phyloP scores from a whole-genome alignment of 2,797 vertebrate species.

The Peromyscus nudipes region DNA sequence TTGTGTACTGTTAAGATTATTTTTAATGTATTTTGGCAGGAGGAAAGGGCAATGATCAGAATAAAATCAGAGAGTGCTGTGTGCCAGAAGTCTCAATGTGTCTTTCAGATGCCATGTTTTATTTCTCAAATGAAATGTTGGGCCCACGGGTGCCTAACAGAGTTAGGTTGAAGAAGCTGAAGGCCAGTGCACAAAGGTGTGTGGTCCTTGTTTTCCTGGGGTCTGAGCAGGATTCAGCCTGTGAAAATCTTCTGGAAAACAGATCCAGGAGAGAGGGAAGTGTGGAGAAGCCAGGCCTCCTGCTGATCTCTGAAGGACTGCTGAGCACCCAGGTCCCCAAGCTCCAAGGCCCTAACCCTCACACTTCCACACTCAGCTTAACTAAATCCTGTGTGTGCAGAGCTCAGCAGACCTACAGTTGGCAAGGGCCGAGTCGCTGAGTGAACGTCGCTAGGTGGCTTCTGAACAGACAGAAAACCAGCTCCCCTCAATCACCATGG shows the following conservation, averaged over 20 bases:
- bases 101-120: neutral
- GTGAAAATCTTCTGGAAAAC: neutral
- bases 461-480: neutral
- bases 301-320: neutral
- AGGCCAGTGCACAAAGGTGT: fast-evolving
- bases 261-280: neutral
- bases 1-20: neutral
- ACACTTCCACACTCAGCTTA: neutral
- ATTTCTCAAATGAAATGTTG: neutral
- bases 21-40: conserved; percentile 42
- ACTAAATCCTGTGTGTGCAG: conserved; percentile 69
- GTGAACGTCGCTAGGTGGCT: fast-evolving
- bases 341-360: conserved; percentile 73
- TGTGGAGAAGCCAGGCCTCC: neutral
- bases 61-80: neutral
- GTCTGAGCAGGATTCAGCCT: neutral
- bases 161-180: fast-evolving
- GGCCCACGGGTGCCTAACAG: fast-evolving
- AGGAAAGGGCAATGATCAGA: neutral
- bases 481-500: neutral
- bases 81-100: neutral
- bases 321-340: conserved; percentile 72
- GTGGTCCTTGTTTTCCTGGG: fast-evolving
- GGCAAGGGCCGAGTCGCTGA: neutral
- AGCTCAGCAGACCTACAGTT: conserved; percentile 10